phyloP scores from a whole-genome alignment of 1,140 invertebrate genomes.

The Rhynchophorus ferrugineus region DNA sequence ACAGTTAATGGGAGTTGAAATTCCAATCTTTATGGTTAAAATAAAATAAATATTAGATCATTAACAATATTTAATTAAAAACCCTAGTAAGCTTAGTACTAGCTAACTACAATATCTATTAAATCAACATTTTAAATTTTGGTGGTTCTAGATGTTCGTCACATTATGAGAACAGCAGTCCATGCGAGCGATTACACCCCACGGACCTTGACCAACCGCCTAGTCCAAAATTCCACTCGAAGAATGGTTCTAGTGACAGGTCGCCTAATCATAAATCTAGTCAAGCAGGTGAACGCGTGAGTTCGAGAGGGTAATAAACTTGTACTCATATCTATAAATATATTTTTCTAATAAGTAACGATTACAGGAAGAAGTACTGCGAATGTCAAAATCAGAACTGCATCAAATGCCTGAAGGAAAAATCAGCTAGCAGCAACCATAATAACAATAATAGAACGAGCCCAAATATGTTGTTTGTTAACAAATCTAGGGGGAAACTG shows the following conservation, averaged over 20 bases:
- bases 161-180: conserved; percentile 6
- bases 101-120: background rate
- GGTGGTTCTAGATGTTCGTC: conserved; percentile 23
- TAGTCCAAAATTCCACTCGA: conserved; percentile 27
- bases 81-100: background rate
- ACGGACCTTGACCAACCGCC: conserved; percentile 10
- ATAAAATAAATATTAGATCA: too few species aligned
- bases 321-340: conserved; percentile 7
- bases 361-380: conserved; percentile 20
- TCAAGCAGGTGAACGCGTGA: conserved; percentile 11
- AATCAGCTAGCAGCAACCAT: conserved; percentile 34
- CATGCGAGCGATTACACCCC: conserved; percentile 11
- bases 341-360: conserved; percentile 4
- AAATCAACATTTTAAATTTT: background rate
- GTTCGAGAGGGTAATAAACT: background rate
- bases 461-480: conserved; percentile 42
- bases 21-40: too few species aligned
- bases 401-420: conserved; percentile 29
- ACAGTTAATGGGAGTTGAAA: too few species aligned
- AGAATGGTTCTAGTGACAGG: conserved; percentile 4
- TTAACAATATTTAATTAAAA: background rate
- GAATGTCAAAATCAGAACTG: conserved; percentile 33
- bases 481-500: conserved; percentile 43
- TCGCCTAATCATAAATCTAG: conserved; percentile 11
- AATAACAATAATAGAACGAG: conserved; percentile 35